Conservation (phyloP, 1,140 invertebrate genomes). For the Drosophila mayri region DNA sequence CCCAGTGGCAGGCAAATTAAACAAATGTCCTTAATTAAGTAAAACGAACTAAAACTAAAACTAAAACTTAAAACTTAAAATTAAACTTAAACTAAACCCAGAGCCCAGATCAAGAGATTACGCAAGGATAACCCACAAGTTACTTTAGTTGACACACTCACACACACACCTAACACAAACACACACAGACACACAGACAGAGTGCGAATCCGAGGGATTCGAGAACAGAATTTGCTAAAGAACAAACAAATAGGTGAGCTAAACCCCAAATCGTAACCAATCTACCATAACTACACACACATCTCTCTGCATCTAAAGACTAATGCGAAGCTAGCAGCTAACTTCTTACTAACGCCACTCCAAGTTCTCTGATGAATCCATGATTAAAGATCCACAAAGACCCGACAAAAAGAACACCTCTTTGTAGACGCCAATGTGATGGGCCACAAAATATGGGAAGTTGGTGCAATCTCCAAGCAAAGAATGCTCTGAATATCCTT, state of each 20-base stretch:
- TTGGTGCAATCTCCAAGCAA: slow-evolving; percentile 36
- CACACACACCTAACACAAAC: slow-evolving; percentile 18
- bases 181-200: slow-evolving; percentile 31
- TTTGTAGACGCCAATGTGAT: slow-evolving; percentile 54
- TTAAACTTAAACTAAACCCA: slow-evolving; percentile 17
- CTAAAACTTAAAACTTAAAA: slow-evolving; percentile 2
- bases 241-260: slow-evolving; percentile 83
- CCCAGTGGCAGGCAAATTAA: slow-evolving; percentile 47
- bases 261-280: slow-evolving; percentile 84
- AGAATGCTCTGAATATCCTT: background rate
- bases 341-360: slow-evolving; percentile 71
- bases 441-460: background rate
- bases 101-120: slow-evolving; percentile 56
- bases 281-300: slow-evolving; percentile 68
- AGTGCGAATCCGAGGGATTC: slow-evolving; percentile 43
- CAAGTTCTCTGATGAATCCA: slow-evolving; percentile 24
- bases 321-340: slow-evolving; percentile 71
- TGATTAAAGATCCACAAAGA: slow-evolving; percentile 16
- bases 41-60: slow-evolving; percentile 44
- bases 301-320: slow-evolving; percentile 60
- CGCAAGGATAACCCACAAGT: slow-evolving; percentile 64
- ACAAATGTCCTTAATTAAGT: slow-evolving; percentile 79
- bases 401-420: slow-evolving; percentile 26
- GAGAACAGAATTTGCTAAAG: slow-evolving; percentile 60
- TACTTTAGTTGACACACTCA: slow-evolving; percentile 75